Base-by-base conservation (phyloP, 1,140 invertebrate species). In the Hermetia illucens region DNA sequence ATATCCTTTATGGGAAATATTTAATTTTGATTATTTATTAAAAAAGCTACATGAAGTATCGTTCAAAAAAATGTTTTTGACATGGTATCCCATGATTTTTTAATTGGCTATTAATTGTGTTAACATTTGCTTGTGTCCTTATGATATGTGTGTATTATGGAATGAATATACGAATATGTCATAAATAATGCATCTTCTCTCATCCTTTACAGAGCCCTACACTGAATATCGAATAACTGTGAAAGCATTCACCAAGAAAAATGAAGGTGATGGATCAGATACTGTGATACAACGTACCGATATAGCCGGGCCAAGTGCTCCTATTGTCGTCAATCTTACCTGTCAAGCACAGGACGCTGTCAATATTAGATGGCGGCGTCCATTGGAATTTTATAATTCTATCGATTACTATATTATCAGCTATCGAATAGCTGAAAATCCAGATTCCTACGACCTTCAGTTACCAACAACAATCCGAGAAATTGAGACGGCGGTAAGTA, bases 211-310 rank as follows among this genome's bases (percentile, higher is more conserved):
- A 87, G 82, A 75, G 51, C 78, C 87, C 16, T 78, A 75, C 52
- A 86, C 81, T 3, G 72, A 82, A 31, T 91, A 91, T 59, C 82
- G 79, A 58, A 76, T 93, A 45, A 88, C 77, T 74, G 77, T 90
- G 8, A 81, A 84, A 51, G 86, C 85, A 12, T 76, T 71, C 48
- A 82, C 79, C 6, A 66, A 63, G 50, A 76, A 75, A 52, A 68
- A 80, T 58, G 79, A 82, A 58, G 79, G 81, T 25, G 73, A 79
- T 45, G 63, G 72, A 18, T 88, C 84, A 6, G 73, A 79, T 44
- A 63, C 72, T 3, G 69, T 89, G 32, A 69, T 71, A 34, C 75
- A 80, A 20, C 68, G 71, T 38, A 90, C 86, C 2, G 87, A 92
- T 62, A 79, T 91, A 21, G 69, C 68, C 33, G 82, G 81, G 3